Evolutionary conservation across 1,140 invertebrate species (phyloP).

Genomic region (Zaprionus ghesquierei): DNA sequence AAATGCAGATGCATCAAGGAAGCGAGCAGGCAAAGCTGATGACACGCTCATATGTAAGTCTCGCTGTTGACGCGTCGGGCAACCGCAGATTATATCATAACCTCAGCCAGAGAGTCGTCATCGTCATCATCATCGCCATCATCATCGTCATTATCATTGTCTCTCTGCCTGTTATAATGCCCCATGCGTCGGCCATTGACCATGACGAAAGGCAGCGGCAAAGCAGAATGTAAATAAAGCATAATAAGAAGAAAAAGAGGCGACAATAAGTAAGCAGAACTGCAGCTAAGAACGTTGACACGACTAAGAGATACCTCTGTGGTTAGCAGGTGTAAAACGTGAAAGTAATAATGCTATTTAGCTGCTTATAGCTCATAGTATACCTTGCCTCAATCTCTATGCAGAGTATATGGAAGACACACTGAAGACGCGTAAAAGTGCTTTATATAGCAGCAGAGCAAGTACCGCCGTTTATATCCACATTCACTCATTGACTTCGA

Average conservation of each 20-base stretch:
- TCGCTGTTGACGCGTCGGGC: conserved; percentile 44
- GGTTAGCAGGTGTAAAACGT: background rate
- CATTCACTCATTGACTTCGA: conserved; percentile 3
- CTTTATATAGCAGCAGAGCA: conserved; percentile 34
- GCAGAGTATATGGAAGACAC: conserved; percentile 23
- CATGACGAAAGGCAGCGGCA: conserved; percentile 67
- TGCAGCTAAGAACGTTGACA: conserved; percentile 7
- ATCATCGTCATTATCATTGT: background rate
- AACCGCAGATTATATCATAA: conserved; percentile 76
- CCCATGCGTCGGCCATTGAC: conserved; percentile 70
- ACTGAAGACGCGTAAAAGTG: conserved; percentile 47
- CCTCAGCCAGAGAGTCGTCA: conserved; percentile 36
- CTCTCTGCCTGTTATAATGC: conserved; percentile 38
- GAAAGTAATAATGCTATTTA: background rate
- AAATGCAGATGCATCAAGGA: conserved; percentile 32
- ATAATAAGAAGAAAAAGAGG: conserved; percentile 56
- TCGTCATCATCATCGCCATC: conserved; percentile 19
- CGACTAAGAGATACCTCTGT: conserved; percentile 16
- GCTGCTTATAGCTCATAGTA: background rate
- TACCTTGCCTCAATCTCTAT: background rate
- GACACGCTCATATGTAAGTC: conserved; percentile 48
- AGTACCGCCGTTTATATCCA: background rate
- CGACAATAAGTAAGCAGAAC: conserved; percentile 27
- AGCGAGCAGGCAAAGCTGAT: conserved; percentile 32
- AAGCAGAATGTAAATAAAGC: conserved; percentile 75